Evolutionary conservation across 2,797 vertebrate genomes (phyloP).

Genomic region (Cuniculus paca): DNA sequence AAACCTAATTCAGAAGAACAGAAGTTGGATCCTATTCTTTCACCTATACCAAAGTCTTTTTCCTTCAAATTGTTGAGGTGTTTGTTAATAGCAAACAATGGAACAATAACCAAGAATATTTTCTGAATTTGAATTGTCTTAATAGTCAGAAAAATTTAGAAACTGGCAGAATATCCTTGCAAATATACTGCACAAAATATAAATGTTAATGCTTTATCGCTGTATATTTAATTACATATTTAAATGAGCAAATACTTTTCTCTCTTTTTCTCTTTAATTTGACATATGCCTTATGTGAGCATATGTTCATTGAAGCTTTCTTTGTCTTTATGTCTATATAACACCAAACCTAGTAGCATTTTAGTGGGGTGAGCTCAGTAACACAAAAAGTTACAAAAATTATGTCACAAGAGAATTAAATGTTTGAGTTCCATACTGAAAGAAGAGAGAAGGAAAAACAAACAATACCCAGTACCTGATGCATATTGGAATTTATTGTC

Average conservation of each 20-base stretch:
- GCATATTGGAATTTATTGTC: background rate
- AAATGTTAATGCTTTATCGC: background rate
- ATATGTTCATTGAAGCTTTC: background rate
- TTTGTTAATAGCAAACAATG: background rate
- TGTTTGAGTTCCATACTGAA: background rate
- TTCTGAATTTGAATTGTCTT: background rate
- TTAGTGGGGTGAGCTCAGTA: background rate
- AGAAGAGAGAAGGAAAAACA: background rate
- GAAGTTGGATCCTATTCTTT: background rate
- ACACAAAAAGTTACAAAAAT: background rate
- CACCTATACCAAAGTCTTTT: slow-evolving; percentile 27
- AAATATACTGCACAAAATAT: background rate
- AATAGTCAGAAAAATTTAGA: slow-evolving; percentile 2
- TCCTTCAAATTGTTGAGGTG: background rate
- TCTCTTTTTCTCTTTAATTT: background rate
- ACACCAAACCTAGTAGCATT: background rate
- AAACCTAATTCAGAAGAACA: background rate
- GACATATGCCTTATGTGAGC: background rate
- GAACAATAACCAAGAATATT: background rate
- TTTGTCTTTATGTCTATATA: background rate
- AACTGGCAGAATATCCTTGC: background rate
- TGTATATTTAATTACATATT: slow-evolving; percentile 13
- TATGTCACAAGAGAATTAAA: background rate
- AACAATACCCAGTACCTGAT: background rate
- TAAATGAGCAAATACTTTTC: background rate